Evolutionary conservation across 2,113 vertebrate species (phyloP).

Genomic region (Ptychochromis oligacanthus): DNA sequence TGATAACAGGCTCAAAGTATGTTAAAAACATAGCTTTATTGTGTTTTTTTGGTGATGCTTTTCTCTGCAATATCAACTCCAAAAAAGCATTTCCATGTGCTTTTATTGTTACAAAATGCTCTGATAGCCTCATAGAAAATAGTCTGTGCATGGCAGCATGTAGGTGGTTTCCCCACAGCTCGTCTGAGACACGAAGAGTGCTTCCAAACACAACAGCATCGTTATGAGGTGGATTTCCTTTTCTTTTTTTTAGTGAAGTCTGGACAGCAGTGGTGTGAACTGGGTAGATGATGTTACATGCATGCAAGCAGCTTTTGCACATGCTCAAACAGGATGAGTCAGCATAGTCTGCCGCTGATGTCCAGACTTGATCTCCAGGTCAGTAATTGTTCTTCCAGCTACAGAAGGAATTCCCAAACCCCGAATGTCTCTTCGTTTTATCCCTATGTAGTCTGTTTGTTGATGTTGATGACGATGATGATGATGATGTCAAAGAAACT

Average conservation of each 20-base stretch:
- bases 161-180: background rate
- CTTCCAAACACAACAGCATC: constrained; percentile 41
- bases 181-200: background rate
- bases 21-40: constrained; percentile 52
- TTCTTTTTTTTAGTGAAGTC: background rate
- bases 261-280: constrained; percentile 2
- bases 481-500: constrained; percentile 49
- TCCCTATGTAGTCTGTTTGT: constrained; percentile 27
- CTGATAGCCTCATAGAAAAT: constrained; percentile 45
- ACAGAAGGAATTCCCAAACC: constrained; percentile 5
- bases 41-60: constrained; percentile 44
- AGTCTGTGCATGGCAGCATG: constrained; percentile 41
- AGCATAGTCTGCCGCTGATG: background rate
- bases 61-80: constrained; percentile 38
- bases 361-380: constrained; percentile 22
- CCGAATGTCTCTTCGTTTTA: constrained; percentile 14
- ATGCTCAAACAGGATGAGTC: background rate
- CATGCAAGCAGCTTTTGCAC: background rate
- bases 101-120: constrained; percentile 60
- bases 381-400: constrained; percentile 57
- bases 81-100: constrained; percentile 58
- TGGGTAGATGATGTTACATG: background rate
- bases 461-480: constrained; percentile 51
- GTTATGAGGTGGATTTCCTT: background rate
- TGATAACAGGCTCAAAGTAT: constrained; percentile 26